Evolutionary conservation across 1,140 invertebrate species (phyloP), one percentile per base, ranked within the genome.

Genomic region (Onthophagus taurus): DNA sequence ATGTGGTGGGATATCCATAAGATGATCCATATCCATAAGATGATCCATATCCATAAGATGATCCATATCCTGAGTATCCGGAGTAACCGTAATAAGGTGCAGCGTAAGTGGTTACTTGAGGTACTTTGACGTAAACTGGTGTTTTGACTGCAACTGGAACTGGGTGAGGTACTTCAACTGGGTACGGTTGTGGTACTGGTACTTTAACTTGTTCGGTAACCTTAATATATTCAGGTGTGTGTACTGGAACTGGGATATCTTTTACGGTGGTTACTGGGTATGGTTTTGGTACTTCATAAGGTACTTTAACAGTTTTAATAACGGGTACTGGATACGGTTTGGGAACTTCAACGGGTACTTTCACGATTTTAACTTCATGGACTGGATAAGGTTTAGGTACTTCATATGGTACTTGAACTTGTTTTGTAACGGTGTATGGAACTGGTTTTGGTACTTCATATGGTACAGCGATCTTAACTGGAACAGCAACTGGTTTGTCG

Each of bases 71-170:
- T 6, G n/a, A 26, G 23, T n/a, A 7, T 6, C 6, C 6, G 6
- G 23, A 26, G n/a, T n/a, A 7, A n/a, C 6, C 23, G 23, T 6
- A 26, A 26, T n/a, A 47, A 19, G 52, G 52, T 11, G 55, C 47
- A 8, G 37, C 39, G 7, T 52, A 41, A 6, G 39, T 41, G 3
- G 64, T 60, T 7, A 61, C 55, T 6, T 58, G 57, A 2, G 63
- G 55, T 44, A 67, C 58, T 45, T 57, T 54, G 12, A 66, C 52
- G 31, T 57, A 61, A 24, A 65, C 58, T 39, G 61, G 57, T 9
- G 53, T 56, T 41, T 53, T 56, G 1, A 66, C 60, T 20, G 54
- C 45, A 24, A 64, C 59, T 26, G 57, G 60, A 11, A 61, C 55
- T 49, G 29, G 38, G 12, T 52, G 41, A 46, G 44, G 44, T 37